Base-by-base conservation (phyloP, 2,113 vertebrate genomes). In the Thalassarche chlororhynchos region DNA sequence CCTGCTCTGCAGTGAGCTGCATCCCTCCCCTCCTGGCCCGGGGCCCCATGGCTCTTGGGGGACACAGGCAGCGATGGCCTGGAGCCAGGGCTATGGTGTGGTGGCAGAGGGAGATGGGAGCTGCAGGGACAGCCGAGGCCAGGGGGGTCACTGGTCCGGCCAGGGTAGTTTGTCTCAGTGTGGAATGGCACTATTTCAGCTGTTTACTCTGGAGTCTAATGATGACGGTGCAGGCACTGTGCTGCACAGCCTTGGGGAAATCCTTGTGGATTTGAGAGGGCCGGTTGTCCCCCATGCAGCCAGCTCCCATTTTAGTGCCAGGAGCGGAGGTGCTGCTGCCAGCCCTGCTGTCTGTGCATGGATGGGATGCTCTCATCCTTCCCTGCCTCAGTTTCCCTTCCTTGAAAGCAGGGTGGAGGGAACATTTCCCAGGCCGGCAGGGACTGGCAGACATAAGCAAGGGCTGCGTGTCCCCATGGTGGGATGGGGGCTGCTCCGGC, bases 381-480 rank as follows among this genome's bases (percentile, higher is more conserved):
- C 75, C 17, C 32, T 89, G 87, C 94, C 93, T 96, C 94, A 62
- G 87, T 87, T 97, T 96, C 91, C 68, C 84, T 46, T 10, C 55
- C 64, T 64, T 17, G 40, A 81, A 76, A 70, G 11, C 24, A 14
- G 21, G 24, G 14, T 34, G 54, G 29, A 46, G 32, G 47, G 78
- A 79, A 2, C 51, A 3, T 47, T 69, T 18, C 24, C 54, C 62
- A 76, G 38, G 46, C 58, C 58, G 64, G 40, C 24, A 57, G 64
- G 23, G 23, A 9, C 49, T 0, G 17, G 71, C 25, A 46, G 57
- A 14, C 0, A 0, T 7, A 10, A 58, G 17, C 31, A 16, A 17
- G 58, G 20, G 23, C 71, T 36, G 20, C 0, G 8, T 36, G 29
- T 47, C 61, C 70, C 38, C 8, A 3, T 0, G 1, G 26, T 42